These are phyloP conservation scores for Harpegnathos saltator DNA, from an alignment of 1,140 invertebrate genomes.

Conservation along the genomic window DNA sequence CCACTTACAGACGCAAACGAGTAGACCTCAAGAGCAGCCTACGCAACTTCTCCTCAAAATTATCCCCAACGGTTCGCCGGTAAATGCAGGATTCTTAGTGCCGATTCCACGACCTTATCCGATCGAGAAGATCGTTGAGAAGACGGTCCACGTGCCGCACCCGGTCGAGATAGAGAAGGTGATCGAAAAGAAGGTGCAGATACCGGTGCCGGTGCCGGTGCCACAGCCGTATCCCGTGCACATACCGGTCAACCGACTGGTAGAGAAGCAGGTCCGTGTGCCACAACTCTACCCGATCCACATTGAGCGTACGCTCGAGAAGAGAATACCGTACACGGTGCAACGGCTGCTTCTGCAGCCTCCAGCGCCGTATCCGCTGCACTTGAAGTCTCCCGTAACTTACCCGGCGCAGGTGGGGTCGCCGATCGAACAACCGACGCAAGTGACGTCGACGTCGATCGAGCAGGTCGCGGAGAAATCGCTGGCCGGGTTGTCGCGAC, in stretches of 20 bases:
- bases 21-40: conserved; percentile 9
- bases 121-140: conserved; percentile 66
- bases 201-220: conserved; percentile 72
- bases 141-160: conserved; percentile 71
- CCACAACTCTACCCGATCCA: conserved; percentile 85
- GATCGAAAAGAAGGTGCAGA: conserved; percentile 82
- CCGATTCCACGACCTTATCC: conserved; percentile 62
- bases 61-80: background rate
- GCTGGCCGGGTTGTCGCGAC: conserved; percentile 81
- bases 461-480: conserved; percentile 87
- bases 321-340: conserved; percentile 75
- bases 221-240: conserved; percentile 74
- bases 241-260: conserved; percentile 74
- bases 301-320: conserved; percentile 86
- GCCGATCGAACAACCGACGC: conserved; percentile 61
- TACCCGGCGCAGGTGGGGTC: background rate
- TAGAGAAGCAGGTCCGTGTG: conserved; percentile 86
- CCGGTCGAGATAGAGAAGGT: conserved; percentile 86
- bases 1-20: background rate
- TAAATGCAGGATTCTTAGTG: conserved; percentile 40
- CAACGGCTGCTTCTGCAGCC: conserved; percentile 85
- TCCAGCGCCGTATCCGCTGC: conserved; percentile 70
- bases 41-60: conserved; percentile 36
- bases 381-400: conserved; percentile 73
- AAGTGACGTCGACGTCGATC: conserved; percentile 63